Evolutionary conservation across 2,797 vertebrate genomes (phyloP).

Genomic region (Lutra lutra): DNA sequence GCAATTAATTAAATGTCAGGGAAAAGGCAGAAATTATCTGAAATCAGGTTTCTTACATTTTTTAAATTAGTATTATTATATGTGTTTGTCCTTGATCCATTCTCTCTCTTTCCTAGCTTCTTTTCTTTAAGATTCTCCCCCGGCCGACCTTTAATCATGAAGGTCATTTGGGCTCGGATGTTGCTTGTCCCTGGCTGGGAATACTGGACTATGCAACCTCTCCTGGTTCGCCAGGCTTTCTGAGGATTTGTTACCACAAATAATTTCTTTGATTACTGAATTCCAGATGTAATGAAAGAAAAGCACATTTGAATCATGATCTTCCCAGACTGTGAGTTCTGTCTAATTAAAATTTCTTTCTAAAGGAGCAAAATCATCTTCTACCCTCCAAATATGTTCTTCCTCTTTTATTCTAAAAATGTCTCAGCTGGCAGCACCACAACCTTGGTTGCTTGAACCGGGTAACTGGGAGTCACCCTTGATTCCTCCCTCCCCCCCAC

Average conservation of each 20-base stretch:
- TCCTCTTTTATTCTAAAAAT: conserved; percentile 4
- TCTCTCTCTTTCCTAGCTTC: background rate
- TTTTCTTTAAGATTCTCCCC: background rate
- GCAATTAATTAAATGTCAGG: background rate
- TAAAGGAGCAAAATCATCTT: background rate
- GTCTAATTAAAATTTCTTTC: background rate
- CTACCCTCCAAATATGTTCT: background rate
- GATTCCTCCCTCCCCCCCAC: background rate
- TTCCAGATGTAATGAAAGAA: conserved; percentile 43
- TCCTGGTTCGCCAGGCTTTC: conserved; percentile 40
- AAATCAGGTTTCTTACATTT: background rate
- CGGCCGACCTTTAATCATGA: background rate
- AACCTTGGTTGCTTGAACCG: background rate
- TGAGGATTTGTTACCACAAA: conserved; percentile 29
- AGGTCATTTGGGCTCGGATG: background rate
- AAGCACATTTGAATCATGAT: conserved; percentile 13
- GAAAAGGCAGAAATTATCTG: background rate
- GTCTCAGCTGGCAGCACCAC: background rate
- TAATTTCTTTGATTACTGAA: conserved; percentile 52
- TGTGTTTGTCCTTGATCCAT: background rate
- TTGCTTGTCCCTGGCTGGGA: background rate
- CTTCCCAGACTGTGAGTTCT: conserved; percentile 16
- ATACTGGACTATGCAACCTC: background rate
- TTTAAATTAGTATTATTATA: background rate
- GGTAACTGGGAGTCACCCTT: background rate